Conservation (phyloP, 1,140 invertebrate genomes). For the Centruroides sculpturatus region DNA sequence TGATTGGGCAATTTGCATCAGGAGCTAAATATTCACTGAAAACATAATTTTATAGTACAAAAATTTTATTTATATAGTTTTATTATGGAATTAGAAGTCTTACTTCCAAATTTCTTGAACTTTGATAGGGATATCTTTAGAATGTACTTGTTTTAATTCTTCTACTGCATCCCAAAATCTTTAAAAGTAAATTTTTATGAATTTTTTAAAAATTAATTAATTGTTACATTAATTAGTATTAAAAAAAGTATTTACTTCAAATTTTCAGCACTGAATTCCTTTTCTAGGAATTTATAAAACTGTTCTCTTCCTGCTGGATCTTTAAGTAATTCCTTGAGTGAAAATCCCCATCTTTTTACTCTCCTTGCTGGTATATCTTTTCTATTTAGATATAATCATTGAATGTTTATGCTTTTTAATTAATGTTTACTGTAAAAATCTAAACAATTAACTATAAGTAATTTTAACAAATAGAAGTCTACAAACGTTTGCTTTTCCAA, state of each 20-base stretch:
- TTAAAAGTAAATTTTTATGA: constrained; percentile 8
- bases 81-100: background rate
- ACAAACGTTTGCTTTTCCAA: constrained; percentile 70
- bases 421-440: too few relatives aligned
- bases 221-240: too few relatives aligned
- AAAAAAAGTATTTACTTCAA: constrained; percentile 52
- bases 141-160: constrained; percentile 53
- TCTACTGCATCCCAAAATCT: constrained; percentile 96
- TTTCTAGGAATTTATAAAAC: constrained; percentile 88
- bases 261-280: constrained; percentile 98
- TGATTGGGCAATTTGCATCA: constrained; percentile 90
- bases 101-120: constrained; percentile 75
- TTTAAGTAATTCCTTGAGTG: constrained; percentile 79
- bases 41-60: background rate
- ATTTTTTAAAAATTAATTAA: background rate
- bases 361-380: constrained; percentile 76
- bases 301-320: constrained; percentile 93
- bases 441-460: too few relatives aligned
- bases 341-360: constrained; percentile 93
- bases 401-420: too few relatives aligned
- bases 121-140: constrained; percentile 65
- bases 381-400: constrained; percentile 29
- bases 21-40: constrained; percentile 11
- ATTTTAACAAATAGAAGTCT: background rate
- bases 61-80: background rate